A percentile compares a stretch with the other conserved stretches of the same genome.
Conservation (phyloP, 2,797 vertebrate genomes). For the Enteromius afrohamiltoni region DNA sequence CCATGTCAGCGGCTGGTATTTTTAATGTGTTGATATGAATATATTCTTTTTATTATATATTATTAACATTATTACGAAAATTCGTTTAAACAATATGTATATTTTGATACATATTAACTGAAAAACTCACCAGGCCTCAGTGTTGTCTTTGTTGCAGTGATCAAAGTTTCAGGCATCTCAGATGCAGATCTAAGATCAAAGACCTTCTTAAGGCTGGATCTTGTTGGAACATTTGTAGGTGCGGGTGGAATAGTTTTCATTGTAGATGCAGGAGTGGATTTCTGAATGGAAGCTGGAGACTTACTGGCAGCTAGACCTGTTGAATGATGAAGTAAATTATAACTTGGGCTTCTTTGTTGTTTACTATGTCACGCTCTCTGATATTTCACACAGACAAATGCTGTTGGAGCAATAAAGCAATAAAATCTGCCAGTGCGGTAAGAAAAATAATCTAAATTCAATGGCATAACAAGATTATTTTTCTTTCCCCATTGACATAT, state of each 20-base stretch:
- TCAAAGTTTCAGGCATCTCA: neutral
- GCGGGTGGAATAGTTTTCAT: slow-evolving; percentile 19
- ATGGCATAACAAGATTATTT: no score
- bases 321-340: neutral
- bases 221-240: slow-evolving; percentile 14
- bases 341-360: neutral
- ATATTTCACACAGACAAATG: neutral
- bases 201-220: slow-evolving; percentile 5
- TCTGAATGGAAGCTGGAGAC: neutral
- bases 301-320: slow-evolving; percentile 7
- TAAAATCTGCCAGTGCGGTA: no score
- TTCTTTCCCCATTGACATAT: no score
- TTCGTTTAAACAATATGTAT: neutral
- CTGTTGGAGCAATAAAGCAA: neutral
- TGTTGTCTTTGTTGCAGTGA: neutral
- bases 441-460: no score
- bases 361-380: neutral
- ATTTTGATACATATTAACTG: neutral
- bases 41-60: neutral
- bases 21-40: neutral
- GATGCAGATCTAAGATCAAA: slow-evolving; percentile 1
- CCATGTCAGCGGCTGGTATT: slow-evolving; percentile 17
- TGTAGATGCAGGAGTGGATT: neutral
- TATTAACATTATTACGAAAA: neutral
- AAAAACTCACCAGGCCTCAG: slow-evolving; percentile 11